Base-by-base conservation (phyloP, 2,797 vertebrate genomes). In the Acanthornis magna region DNA sequence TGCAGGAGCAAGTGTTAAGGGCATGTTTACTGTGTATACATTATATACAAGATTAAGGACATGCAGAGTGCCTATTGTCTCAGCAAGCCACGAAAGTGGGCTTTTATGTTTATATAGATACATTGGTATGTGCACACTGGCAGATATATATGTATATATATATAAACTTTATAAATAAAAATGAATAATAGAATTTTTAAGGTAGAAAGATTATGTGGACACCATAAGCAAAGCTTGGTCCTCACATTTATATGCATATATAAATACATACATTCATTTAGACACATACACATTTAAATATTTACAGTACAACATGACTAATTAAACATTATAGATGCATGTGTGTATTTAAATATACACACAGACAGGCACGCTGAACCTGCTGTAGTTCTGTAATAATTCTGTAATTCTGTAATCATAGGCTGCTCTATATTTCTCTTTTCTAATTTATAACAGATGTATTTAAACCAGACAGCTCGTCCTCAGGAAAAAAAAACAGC, bases 21-120 rank as follows among this genome's bases (percentile, higher is more conserved):
- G 60, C 66, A 30, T 51, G 63, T 91, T 61, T 53, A 51, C 86
- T 42, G 57, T 71, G 85, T 88, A 50, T 74, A 88, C 29, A 60
- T 85, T 48, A 74, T 57, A 77, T 51, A 71, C 40, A n/a, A 61
- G 78, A 92, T 91, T 88, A 91, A 77, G 80, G 57, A 71, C 50
- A 82, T 14, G 21, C 67, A 58, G 84, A 77, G 60, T 74, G 53
- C 71, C 83, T 91, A 48, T 94, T 96, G 93, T 90, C 84, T 95
- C 95, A 87, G 88, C 88, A 89, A 88, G 76, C 83, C 67, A 40
- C 2, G 13, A 25, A 77, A 93, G 48, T 74, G 80, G 54, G n/a
- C 13, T 85, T 88, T 96, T 50, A 74, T 87, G 16, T 51, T 84
- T 71, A 27, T 67, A 26, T 36, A 50, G n/a, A 10, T 40, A 7